Conservation (phyloP, 2,888 invertebrate genomes). For the Heliconius ethilla region DNA sequence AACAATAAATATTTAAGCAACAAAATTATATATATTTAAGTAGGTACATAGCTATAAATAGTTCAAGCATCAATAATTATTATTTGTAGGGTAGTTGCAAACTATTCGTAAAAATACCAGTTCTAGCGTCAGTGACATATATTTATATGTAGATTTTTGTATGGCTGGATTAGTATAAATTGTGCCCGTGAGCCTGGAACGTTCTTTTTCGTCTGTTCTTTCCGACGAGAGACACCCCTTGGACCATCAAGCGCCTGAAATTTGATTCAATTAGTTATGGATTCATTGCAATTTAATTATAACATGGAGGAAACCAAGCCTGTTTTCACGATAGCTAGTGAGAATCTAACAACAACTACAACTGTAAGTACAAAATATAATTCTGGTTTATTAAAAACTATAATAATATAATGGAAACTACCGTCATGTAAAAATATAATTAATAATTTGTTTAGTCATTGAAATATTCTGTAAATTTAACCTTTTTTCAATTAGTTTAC, state of each 20-base stretch:
- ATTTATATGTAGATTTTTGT: conserved; percentile 7
- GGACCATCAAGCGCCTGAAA: not conserved
- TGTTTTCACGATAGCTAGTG: conserved; percentile 61
- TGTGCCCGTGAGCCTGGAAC: conserved; percentile 15
- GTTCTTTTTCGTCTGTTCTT: not conserved
- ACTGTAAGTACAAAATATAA: conserved; percentile 55
- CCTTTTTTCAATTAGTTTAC: no score
- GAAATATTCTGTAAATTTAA: no score
- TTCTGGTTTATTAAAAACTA: not conserved
- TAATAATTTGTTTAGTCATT: not conserved
- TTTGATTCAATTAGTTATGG: conserved; percentile 48
- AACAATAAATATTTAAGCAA: not conserved
- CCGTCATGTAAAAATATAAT: not conserved
- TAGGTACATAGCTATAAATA: not conserved
- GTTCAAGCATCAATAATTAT: not conserved
- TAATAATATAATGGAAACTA: not conserved
- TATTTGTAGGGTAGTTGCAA: conserved; percentile 13
- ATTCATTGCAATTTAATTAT: conserved; percentile 57
- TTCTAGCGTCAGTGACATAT: conserved; percentile 12
- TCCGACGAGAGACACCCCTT: conserved; percentile 30
- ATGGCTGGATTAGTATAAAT: conserved; percentile 19
- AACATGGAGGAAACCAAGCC: conserved; percentile 44
- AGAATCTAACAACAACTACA: conserved; percentile 54
- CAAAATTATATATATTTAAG: not conserved
- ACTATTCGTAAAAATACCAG: conserved; percentile 7